Conservation (phyloP, 2,888 invertebrate genomes). For the Esperia sulphurella region DNA sequence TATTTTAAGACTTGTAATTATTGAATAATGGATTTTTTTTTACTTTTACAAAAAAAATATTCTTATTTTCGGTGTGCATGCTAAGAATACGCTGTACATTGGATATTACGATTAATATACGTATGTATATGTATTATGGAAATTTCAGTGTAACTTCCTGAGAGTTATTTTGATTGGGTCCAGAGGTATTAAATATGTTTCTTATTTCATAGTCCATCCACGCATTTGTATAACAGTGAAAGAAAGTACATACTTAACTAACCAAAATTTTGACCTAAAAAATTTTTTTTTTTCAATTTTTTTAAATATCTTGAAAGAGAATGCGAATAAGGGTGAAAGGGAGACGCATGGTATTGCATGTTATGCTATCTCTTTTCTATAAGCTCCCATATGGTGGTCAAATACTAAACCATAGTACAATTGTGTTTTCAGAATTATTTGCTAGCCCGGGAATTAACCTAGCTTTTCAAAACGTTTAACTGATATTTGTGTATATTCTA, state of each 20-base stretch:
- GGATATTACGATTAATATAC: neutral
- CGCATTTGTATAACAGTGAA: neutral
- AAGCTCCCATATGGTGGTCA: too few relatives aligned
- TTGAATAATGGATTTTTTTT: neutral
- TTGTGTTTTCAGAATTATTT: too few relatives aligned
- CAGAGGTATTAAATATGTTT: slow-evolving; percentile 53
- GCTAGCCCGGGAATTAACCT: too few relatives aligned
- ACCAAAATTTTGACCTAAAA: too few relatives aligned
- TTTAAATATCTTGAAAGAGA: too few relatives aligned
- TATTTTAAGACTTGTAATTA: slow-evolving; percentile 8
- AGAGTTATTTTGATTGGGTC: slow-evolving; percentile 54
- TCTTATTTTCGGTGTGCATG: slow-evolving; percentile 29
- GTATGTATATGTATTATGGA: slow-evolving; percentile 23
- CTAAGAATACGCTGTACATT: slow-evolving; percentile 13
- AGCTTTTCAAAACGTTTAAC: too few relatives aligned
- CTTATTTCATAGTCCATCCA: slow-evolving; percentile 32
- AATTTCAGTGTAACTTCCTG: slow-evolving; percentile 31
- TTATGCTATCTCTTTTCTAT: neutral
- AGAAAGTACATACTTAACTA: too few relatives aligned
- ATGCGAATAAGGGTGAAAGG: neutral
- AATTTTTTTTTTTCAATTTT: too few relatives aligned
- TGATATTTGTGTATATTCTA: too few relatives aligned
- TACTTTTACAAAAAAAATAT: slow-evolving; percentile 1
- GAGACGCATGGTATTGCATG: neutral
- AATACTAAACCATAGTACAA: too few relatives aligned